Evolutionary conservation across 2,797 vertebrate species (phyloP), one percentile per base, ranked within the genome.

Genomic region (Argentina silus): DNA sequence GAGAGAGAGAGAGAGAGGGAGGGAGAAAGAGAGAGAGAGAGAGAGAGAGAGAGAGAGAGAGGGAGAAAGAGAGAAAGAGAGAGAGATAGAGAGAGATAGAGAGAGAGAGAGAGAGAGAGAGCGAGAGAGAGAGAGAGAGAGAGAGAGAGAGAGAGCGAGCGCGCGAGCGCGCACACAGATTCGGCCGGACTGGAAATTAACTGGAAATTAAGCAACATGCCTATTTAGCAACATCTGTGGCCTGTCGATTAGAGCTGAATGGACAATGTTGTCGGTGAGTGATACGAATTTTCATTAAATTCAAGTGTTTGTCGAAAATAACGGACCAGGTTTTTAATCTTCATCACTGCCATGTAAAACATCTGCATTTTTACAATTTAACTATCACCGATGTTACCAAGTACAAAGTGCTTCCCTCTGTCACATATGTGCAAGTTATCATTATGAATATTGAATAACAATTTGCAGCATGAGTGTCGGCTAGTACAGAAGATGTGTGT

Each of bases 181-280:
- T 63, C 17, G 43, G 4, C 17, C 45, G 9, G 19, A 11, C 17
- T 48, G 63, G 6, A 14, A 9, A n/a, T n/a, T n/a, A n/a, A n/a
- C n/a, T n/a, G n/a, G n/a, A n/a, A n/a, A n/a, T n/a, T n/a, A n/a
- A n/a, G n/a, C n/a, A n/a, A n/a, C n/a, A n/a, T n/a, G n/a, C n/a
- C n/a, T n/a, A 47, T 48, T 44, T 4, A 44, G 42, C 44, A 12
- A 15, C 15, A 43, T 62, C 12, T 36, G 7, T 27, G 60, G 23
- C 14, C 14, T 14, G 14, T 14, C 7, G 60, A 36, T 6, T 27
- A 27, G 11, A 15, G 6, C 11, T 27, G 59, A 14, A 48, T 47
- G 64, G 64, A 66, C 19, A 21, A 66, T 66, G 45, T 7, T 15
- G 21, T 66, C 44, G 64, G 64, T 66, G 21, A 66, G 64, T 50